Percentiles rank a stretch among this genome's conserved stretches.
Conservation (phyloP, 30 jellyfish, hydroid and myxozoan species). For the Aurelia aurita region DNA sequence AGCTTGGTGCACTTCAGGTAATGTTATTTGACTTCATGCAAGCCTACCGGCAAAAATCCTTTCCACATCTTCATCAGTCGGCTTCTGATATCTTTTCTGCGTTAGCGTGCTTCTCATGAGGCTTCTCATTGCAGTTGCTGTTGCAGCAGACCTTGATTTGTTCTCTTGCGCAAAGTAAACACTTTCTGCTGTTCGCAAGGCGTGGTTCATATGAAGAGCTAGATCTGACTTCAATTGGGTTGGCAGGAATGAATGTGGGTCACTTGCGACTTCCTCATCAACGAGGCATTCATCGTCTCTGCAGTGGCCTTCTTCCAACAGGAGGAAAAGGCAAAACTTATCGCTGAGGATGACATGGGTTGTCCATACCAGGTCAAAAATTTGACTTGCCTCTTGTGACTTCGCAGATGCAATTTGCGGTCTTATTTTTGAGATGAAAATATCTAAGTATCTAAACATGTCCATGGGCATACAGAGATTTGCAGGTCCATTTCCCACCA, state of each 20-base stretch:
- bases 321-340: conserved; percentile 12
- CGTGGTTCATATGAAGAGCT: not conserved
- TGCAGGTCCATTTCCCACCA: conserved; percentile 53
- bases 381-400: not conserved
- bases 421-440: not conserved
- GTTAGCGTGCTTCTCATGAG: not conserved
- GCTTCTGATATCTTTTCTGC: not conserved
- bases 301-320: conserved; percentile 41
- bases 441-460: not conserved
- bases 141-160: not conserved
- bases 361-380: conserved; percentile 37
- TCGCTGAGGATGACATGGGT: conserved; percentile 22
- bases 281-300: conserved; percentile 1
- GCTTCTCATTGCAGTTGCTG: not conserved
- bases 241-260: not conserved
- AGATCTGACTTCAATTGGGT: conserved; percentile 1
- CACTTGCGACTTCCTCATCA: conserved; percentile 22
- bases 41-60: not conserved
- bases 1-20: not conserved
- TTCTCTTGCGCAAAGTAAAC: not conserved
- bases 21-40: not conserved
- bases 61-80: not conserved
- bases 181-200: too few relatives aligned
- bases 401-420: not conserved
- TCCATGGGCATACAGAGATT: not conserved